Base-by-base conservation (phyloP, 1,140 invertebrate species). In the Scaptodrosophila lebanonensis region DNA sequence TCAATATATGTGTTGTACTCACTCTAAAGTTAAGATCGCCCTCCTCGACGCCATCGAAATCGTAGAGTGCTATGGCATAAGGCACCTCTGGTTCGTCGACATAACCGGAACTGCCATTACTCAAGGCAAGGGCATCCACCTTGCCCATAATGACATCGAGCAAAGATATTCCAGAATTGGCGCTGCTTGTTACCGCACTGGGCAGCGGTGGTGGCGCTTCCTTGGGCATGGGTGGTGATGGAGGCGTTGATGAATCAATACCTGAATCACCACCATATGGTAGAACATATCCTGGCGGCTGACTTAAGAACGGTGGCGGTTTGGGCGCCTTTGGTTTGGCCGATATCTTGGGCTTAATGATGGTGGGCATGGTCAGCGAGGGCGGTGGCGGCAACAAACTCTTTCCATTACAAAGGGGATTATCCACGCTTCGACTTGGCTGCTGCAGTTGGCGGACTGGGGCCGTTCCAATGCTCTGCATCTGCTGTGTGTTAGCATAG, bases 1-100 rank as follows among this genome's bases (percentile, higher is more conserved):
- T n/a, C 9, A 29, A 29, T 29, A 9, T 29, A 29, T 29, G 27
- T 6, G 27, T 29, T 0, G n/a, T 49, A 69, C 88, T 90, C 85
- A 95, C 92, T 83, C 91, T 91, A 67, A 95, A 92, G 50, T 88
- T 87, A 20, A 95, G 88, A 89, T 95, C 94, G 48, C 91, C 92
- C 12, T 89, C 84, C 70, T 93, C 92, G 13, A 89, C 89, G 9
- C 91, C 91, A 38, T 90, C 88, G 66, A 93, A 94, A 87, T 95
- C 91, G 72, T 92, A 95, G 1, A 94, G 84, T 3, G 93, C 93
- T 43, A 94, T 89, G 18, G 92, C 93, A 84, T 93, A 90, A 0
- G 92, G 90, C 59, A 88, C 76, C 66, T 82, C 6, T 17, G 62
- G 42, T 35, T 79, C 63, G 27, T 71, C 64, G 1, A 57, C 58